A percentile compares a stretch with the other conserved stretches of the same genome.
phyloP scores from a whole-genome alignment of 2,113 vertebrate species.

The Chaenocephalus aceratus region DNA sequence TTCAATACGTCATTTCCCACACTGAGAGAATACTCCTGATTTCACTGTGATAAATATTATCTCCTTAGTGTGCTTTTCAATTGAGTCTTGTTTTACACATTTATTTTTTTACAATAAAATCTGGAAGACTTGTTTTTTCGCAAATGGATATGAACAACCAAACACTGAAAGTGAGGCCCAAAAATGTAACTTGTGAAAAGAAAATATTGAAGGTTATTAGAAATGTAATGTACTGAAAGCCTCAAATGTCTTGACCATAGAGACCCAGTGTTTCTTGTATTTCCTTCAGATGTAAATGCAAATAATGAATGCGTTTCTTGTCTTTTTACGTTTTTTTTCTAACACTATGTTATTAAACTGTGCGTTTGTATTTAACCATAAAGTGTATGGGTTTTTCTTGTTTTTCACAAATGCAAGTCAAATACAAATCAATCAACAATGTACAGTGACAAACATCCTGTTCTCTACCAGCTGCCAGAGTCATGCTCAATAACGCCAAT shows the following conservation, averaged over 20 bases:
- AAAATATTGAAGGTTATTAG: not conserved
- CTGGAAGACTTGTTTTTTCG: not conserved
- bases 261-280: not conserved
- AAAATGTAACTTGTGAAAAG: not conserved
- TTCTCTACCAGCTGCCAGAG: not conserved
- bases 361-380: not conserved
- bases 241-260: not conserved
- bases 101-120: slow-evolving; percentile 24
- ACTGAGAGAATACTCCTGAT: not conserved
- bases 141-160: not conserved
- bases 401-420: not conserved
- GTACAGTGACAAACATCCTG: not conserved
- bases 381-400: not conserved
- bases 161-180: not conserved
- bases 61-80: not conserved
- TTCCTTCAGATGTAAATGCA: slow-evolving; percentile 1
- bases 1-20: not conserved
- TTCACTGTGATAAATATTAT: not conserved
- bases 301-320: not conserved
- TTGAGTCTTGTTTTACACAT: not conserved
- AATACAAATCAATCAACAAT: not conserved
- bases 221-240: not conserved
- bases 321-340: slow-evolving; percentile 21
- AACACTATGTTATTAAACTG: slow-evolving; percentile 27
- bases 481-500: not conserved